Evolutionary conservation across 2,888 invertebrate species (phyloP).

Genomic region (Cotesia congregata): DNA sequence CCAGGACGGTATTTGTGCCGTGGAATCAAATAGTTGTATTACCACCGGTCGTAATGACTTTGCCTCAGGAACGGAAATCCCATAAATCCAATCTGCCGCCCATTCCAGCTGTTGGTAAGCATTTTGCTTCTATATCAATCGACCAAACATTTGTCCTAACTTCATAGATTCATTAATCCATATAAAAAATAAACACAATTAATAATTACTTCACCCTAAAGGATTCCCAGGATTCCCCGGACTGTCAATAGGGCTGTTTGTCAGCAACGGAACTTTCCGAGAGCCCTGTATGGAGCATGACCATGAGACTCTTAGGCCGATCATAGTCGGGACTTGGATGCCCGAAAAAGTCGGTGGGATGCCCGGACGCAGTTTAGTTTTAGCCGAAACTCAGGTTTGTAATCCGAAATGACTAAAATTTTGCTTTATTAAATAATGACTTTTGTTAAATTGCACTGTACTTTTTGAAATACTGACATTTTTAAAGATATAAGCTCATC

Average conservation of each 20-base stretch:
- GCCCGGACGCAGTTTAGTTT: slow-evolving; percentile 85
- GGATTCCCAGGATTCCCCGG: slow-evolving; percentile 72
- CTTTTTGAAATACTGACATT: too few species aligned
- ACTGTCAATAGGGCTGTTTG: slow-evolving; percentile 73
- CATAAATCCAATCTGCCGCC: slow-evolving; percentile 66
- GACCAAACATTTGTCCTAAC: neutral
- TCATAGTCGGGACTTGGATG: slow-evolving; percentile 91
- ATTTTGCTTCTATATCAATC: slow-evolving; percentile 28
- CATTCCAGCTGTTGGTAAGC: slow-evolving; percentile 68
- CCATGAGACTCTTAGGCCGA: slow-evolving; percentile 86
- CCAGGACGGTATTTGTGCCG: slow-evolving; percentile 93
- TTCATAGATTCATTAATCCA: too few species aligned
- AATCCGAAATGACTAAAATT: neutral
- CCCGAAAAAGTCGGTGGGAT: slow-evolving; percentile 90
- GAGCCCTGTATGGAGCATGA: slow-evolving; percentile 86
- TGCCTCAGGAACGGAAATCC: slow-evolving; percentile 77
- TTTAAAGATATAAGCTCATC: too few species aligned
- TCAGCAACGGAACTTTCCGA: slow-evolving; percentile 65
- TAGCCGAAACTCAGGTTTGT: slow-evolving; percentile 90
- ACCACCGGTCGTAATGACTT: slow-evolving; percentile 89
- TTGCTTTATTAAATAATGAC: too few species aligned
- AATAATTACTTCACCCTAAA: neutral
- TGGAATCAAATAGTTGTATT: slow-evolving; percentile 98
- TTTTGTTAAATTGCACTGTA: too few species aligned
- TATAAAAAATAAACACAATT: too few species aligned